A percentile compares a stretch with the other conserved stretches of the same genome.
phyloP scores from a whole-genome alignment of 1,140 invertebrate species.

The Dryas iulia region DNA sequence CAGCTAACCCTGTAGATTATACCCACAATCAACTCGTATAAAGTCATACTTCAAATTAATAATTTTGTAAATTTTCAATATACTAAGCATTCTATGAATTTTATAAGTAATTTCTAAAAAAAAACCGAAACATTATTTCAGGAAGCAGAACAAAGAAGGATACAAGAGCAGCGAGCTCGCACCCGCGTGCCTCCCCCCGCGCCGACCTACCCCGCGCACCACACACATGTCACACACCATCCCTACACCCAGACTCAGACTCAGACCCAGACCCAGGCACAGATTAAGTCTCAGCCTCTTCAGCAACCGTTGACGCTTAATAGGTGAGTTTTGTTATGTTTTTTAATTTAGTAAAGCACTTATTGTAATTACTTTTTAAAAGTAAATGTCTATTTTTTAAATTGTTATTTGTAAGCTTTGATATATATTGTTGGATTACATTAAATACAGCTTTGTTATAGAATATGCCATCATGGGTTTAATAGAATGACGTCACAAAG shows the following conservation, averaged over 20 bases:
- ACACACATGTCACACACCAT: not conserved
- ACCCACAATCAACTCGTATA: not conserved
- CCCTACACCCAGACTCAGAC: not conserved
- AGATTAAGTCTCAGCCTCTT: not conserved
- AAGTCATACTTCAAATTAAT: too few relatives aligned
- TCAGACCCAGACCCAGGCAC: not conserved
- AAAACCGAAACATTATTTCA: too few relatives aligned
- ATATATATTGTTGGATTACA: too few relatives aligned
- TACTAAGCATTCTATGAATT: too few relatives aligned
- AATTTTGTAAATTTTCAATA: too few relatives aligned
- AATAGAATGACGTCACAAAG: too few relatives aligned
- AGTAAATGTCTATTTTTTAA: too few relatives aligned
- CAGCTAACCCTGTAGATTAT: not conserved
- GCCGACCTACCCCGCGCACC: constrained; percentile 5
- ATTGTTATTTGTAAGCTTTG: too few relatives aligned
- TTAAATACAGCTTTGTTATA: too few relatives aligned
- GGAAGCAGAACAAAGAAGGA: constrained; percentile 94
- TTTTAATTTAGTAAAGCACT: not conserved
- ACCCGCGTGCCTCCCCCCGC: not conserved
- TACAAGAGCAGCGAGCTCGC: constrained; percentile 83
- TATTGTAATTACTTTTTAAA: too few relatives aligned
- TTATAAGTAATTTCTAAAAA: too few relatives aligned
- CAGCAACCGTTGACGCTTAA: not conserved
- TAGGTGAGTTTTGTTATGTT: not conserved
- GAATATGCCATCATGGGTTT: too few relatives aligned